phyloP scores from a whole-genome alignment of 2,888 invertebrate genomes.

The Matsumyia berberina region DNA sequence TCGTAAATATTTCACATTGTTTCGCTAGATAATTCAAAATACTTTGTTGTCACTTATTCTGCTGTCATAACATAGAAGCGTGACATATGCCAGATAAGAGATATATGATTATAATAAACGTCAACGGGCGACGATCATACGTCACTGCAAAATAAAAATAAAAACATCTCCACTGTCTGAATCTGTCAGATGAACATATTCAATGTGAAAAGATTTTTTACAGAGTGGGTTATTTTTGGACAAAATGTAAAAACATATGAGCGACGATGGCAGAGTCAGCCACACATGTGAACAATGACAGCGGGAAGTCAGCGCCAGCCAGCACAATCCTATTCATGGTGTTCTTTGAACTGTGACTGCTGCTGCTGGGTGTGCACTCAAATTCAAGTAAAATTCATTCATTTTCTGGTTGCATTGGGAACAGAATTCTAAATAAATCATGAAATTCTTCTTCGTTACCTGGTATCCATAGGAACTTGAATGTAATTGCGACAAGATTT shows the following conservation, averaged over 20 bases:
- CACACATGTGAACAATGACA: slow-evolving; percentile 28
- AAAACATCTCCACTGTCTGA: background rate
- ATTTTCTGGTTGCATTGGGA: slow-evolving; percentile 2
- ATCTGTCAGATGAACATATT: background rate
- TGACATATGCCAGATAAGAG: background rate
- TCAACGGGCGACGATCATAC: background rate
- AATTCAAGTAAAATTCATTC: background rate
- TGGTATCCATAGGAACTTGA: background rate
- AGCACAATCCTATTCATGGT: slow-evolving; percentile 5
- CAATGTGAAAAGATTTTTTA: background rate
- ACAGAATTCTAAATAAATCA: background rate
- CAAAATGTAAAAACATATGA: slow-evolving; percentile 32
- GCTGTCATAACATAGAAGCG: slow-evolving; percentile 1
- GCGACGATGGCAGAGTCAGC: slow-evolving; percentile 22
- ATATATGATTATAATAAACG: background rate
- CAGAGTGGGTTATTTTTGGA: slow-evolving; percentile 32
- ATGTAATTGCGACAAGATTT: no score
- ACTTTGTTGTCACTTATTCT: background rate
- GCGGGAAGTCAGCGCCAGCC: background rate
- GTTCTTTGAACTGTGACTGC: slow-evolving; percentile 22
- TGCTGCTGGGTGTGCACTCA: slow-evolving; percentile 1
- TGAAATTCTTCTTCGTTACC: background rate
- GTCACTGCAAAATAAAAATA: slow-evolving; percentile 7
- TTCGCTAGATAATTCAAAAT: background rate
- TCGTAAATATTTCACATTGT: slow-evolving; percentile 8